Evolutionary conservation across 1,140 invertebrate species (phyloP).

Genomic region (Lepidurus packardi): DNA sequence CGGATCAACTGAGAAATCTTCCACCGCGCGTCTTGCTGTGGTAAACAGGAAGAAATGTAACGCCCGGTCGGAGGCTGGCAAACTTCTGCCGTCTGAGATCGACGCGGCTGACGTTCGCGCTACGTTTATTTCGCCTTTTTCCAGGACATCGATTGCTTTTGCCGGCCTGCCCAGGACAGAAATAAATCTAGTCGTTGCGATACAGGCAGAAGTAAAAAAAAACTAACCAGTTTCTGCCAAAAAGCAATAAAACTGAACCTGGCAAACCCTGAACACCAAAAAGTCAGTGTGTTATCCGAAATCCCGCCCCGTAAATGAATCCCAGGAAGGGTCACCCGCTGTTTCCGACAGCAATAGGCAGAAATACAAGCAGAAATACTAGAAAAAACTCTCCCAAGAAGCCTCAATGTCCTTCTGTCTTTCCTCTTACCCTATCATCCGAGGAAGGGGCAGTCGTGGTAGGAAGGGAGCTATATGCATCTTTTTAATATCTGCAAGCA

Average conservation of each 20-base stretch:
- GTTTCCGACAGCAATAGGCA: not conserved
- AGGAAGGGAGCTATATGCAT: not conserved
- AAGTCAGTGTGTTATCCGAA: not conserved
- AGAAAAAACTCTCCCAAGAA: not conserved
- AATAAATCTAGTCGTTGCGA: not conserved
- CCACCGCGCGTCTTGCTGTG: not conserved
- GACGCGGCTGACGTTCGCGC: constrained; percentile 20
- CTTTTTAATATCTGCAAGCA: not conserved
- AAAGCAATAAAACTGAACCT: not conserved
- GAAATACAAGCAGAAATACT: not conserved
- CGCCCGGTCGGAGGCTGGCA: not conserved
- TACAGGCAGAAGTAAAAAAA: not conserved
- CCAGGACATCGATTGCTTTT: not conserved
- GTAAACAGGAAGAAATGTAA: constrained; percentile 11
- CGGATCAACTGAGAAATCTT: not conserved
- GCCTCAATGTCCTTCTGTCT: not conserved
- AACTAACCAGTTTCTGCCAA: not conserved
- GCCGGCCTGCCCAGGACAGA: not conserved
- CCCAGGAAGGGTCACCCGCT: not conserved
- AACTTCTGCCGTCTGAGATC: not conserved
- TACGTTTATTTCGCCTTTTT: not conserved
- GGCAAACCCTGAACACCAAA: not conserved
- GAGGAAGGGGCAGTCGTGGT: not conserved
- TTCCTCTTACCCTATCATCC: not conserved
- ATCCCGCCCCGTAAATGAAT: not conserved